phyloP scores from a whole-genome alignment of 2,888 invertebrate genomes.

The Metallyticus violacea region DNA sequence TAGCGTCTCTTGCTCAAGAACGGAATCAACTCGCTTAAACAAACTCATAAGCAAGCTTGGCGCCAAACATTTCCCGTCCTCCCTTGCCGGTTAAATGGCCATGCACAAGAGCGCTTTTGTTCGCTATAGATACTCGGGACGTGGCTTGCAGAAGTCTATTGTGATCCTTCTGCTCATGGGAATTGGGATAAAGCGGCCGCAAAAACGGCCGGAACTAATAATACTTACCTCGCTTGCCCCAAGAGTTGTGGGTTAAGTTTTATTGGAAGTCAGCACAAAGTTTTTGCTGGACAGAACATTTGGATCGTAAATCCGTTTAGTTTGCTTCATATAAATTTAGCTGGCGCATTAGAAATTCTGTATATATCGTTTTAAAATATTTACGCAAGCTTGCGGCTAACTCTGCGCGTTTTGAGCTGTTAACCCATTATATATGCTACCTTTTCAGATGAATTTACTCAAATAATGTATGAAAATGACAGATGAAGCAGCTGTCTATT shows the following conservation, averaged over 20 bases:
- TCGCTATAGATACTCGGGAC: neutral
- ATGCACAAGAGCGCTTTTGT: neutral
- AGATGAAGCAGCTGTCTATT: no score
- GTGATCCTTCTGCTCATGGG: neutral
- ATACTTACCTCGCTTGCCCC: neutral
- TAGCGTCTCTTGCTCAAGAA: neutral
- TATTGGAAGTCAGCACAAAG: no score
- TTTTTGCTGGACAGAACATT: neutral
- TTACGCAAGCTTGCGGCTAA: no score
- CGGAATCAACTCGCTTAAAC: neutral
- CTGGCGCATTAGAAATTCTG: neutral
- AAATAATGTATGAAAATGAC: no score
- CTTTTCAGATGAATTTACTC: no score
- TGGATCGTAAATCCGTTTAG: neutral
- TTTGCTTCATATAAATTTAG: neutral
- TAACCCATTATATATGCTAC: no score
- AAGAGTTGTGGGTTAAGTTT: neutral
- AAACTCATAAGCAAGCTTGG: neutral
- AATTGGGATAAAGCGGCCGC: neutral
- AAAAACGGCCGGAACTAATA: neutral
- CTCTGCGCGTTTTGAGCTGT: no score
- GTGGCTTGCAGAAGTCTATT: no score
- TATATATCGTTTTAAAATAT: no score
- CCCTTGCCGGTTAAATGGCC: neutral
- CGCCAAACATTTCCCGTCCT: neutral